phyloP scores from a whole-genome alignment of 2,797 vertebrate species.

The Xerus rutilus region DNA sequence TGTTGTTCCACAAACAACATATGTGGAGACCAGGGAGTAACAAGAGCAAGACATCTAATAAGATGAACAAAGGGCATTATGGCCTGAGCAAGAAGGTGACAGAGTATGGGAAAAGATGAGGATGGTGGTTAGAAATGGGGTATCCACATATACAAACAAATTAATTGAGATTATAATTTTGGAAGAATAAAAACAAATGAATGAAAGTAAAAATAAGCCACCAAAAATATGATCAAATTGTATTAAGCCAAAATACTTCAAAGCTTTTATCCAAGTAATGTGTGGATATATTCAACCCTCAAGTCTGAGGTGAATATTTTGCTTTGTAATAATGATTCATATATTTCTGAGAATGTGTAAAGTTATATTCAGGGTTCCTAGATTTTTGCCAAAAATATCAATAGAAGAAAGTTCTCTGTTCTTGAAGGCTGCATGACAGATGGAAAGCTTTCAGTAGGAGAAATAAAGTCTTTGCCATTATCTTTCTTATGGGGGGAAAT shows the following conservation, averaged over 20 bases:
- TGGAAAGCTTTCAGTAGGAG: not conserved
- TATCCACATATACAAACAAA: not conserved
- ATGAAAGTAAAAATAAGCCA: not conserved
- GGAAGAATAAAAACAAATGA: not conserved
- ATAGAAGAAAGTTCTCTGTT: not conserved
- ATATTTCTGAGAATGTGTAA: slow-evolving; percentile 35
- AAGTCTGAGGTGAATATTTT: slow-evolving; percentile 38
- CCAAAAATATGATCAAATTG: not conserved
- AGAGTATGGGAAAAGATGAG: not conserved
- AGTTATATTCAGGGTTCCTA: slow-evolving; percentile 14
- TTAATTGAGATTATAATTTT: slow-evolving; percentile 30
- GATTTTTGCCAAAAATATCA: slow-evolving; percentile 19
- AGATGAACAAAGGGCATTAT: not conserved
- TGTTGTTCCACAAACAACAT: not conserved
- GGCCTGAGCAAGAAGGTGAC: not conserved
- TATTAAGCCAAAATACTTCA: not conserved
- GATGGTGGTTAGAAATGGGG: not conserved
- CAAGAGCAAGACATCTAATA: not conserved
- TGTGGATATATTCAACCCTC: not conserved
- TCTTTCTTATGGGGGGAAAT: slow-evolving; percentile 38
- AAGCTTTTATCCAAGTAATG: not conserved
- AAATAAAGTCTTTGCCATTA: not conserved
- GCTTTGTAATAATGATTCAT: slow-evolving; percentile 7
- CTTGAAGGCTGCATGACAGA: not conserved
- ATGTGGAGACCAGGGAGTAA: not conserved